These are phyloP conservation scores for Sarcophaga bullata DNA, from an alignment of 1,140 invertebrate genomes.

Conservation along the genomic window DNA sequence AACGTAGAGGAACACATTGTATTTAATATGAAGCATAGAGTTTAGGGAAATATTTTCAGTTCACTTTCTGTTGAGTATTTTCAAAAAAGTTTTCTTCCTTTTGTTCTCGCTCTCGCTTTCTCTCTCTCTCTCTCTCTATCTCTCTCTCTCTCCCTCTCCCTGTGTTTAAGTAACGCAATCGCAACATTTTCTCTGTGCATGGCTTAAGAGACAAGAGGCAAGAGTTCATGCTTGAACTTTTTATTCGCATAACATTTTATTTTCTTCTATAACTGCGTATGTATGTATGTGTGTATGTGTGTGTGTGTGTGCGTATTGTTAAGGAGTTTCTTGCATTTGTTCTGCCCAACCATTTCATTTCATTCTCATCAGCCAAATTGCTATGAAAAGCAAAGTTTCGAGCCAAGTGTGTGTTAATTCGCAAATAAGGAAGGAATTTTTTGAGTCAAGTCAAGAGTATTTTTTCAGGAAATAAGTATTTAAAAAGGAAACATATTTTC, in stretches of 20 bases:
- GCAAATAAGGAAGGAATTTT: constrained; percentile 11
- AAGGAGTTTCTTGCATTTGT: too few relatives aligned
- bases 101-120: background rate
- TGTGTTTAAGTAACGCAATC: background rate
- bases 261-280: too few relatives aligned
- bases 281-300: too few relatives aligned
- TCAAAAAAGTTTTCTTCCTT: background rate
- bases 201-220: too few relatives aligned
- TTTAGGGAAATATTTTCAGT: constrained; percentile 4
- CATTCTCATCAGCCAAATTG: constrained; percentile 1
- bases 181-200: too few relatives aligned
- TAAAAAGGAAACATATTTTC: background rate
- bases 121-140: background rate
- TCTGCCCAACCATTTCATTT: too few relatives aligned
- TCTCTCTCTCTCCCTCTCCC: background rate
- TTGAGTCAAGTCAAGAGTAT: constrained; percentile 13
- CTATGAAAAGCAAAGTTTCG: background rate
- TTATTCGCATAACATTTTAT: too few relatives aligned
- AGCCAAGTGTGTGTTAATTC: constrained; percentile 8
- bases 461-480: constrained; percentile 21
- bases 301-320: too few relatives aligned
- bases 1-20: background rate
- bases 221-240: too few relatives aligned
- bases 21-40: constrained; percentile 9
- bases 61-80: too few relatives aligned